Percentiles rank a stretch among this genome's conserved stretches.
These are phyloP conservation scores for Himalopsyche phryganea DNA, from an alignment of 1,140 invertebrate genomes.

Conservation along the genomic window DNA sequence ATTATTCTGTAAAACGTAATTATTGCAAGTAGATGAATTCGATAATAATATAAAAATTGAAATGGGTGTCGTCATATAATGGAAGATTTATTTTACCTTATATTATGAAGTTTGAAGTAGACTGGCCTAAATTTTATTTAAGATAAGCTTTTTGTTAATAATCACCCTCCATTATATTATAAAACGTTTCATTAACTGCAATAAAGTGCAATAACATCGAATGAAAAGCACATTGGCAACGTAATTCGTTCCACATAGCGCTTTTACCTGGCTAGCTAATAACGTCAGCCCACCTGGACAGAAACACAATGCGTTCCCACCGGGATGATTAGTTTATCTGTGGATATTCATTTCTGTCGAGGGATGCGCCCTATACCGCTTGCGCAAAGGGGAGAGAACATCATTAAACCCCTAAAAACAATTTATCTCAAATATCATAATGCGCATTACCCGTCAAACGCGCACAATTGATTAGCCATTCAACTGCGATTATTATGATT, in stretches of 20 bases:
- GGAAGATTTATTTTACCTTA: no score
- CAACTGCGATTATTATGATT: no score
- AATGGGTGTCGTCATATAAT: no score
- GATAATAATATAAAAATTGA: no score
- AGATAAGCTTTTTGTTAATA: no score
- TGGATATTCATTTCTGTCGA: background rate
- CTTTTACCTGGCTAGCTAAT: background rate
- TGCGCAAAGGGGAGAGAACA: background rate
- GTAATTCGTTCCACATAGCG: constrained; percentile 2
- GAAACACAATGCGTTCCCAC: constrained; percentile 6
- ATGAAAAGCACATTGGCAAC: background rate
- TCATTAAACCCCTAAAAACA: constrained; percentile 21
- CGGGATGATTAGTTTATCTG: constrained; percentile 9
- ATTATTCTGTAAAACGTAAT: no score
- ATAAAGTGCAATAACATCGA: background rate
- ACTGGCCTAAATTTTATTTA: no score
- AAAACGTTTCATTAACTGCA: background rate
- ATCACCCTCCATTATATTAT: no score
- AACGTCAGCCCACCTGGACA: constrained; percentile 7
- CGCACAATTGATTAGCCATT: no score
- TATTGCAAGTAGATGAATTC: no score
- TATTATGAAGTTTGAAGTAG: no score
- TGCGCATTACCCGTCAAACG: no score
- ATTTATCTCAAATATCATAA: constrained; percentile 9
- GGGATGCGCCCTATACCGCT: background rate